Base-by-base conservation (phyloP, 2,113 vertebrate genomes). In the Psophia crepitans region DNA sequence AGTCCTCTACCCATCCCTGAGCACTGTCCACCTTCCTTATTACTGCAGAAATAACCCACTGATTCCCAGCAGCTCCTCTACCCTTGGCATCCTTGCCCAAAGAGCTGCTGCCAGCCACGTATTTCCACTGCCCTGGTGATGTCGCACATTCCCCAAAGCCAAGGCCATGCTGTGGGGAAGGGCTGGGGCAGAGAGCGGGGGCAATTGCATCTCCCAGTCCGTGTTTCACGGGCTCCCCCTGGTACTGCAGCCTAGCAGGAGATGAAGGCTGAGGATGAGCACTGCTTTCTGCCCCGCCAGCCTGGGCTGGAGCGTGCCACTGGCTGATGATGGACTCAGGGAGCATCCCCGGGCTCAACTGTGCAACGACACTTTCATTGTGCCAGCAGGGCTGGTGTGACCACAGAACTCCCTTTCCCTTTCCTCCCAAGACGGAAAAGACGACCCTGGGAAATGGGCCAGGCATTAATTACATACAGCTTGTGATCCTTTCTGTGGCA, bases 331-430 rank as follows among this genome's bases (percentile, higher is more conserved):
- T 46, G 51, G 44, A 0, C 32, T n/a, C 39, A 20, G 12, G 53
- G 6, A 30, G 23, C 4, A 5, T 93, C 65, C 66, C n/a, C 9
- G 12, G 51, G 46, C 23, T 91, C 19, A 1, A 44, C 68, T 65
- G 21, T 14, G 22, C 5, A 1, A 44, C 5, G 14, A 44, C 39
- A 14, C 19, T 78, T 73, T 8, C 46, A 30, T 4, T 3, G 1
- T 1, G 0, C 48, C 5, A 20, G 11, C 2, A 4, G 56, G 35
- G 24, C 73, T 30, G 32, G 32, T 3, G 3, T 1, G 1, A 5
- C 56, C 46, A 44, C n/a, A 37, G 33, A 54, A 9, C 15, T 92
- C 70, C 51, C 35, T 65, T n/a, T 78, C 60, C 46, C 16, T 79
- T 66, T 65, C 37, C 27, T 71, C 57, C 61, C 32, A n/a, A 21